Base-by-base conservation (phyloP, 2,797 vertebrate genomes). In the Eospalax fontanierii region DNA sequence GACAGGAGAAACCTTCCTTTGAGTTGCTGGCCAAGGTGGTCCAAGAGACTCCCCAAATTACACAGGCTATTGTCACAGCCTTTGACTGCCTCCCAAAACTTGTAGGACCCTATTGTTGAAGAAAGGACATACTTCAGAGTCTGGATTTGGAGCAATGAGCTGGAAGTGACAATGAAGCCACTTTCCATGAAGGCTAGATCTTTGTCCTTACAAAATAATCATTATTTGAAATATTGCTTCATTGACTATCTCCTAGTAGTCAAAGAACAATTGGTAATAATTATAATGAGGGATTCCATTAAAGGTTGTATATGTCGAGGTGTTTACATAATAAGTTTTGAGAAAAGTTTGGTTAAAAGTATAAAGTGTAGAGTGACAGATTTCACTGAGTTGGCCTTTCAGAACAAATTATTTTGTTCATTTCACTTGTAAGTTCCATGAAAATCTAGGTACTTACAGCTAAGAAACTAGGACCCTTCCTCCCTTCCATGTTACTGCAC, bases 381-480 rank as follows among this genome's bases (percentile, higher is more conserved):
- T 43, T 82, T 93, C 11, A 91, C 11, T 87, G 22, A 65, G 66
- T 80, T 93, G 46, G 1, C 14, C n/a, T 80, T 90, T 68, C 16
- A 76, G 33, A 61, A 3, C 84, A 83, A 40, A 63, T 63, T 22
- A 90, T 80, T 93, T 81, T 15, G 38, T 84, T 85, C 35, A 84
- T 84, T 85, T 84, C 14, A 73, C 10, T 4, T 70, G 95, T 93
- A 88, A 59, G 24, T 21, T 82, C 46, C 46, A 70, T 87, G 83
- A 94, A 84, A 83, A 43, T 74, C 24, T 63, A 74, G 30, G 1
- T 19, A 40, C 10, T 83, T n/a, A 43, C 9, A 21, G 81, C 28
- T 76, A 71, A 87, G 46, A 18, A 80, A 75, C 33, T 46, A 59
- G 35, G 43, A 81, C 1, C 22, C 2, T 16, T 57, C 33, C 54